Percentiles rank a stretch among this genome's conserved stretches.
Evolutionary conservation across 2,797 vertebrate genomes (phyloP).

Genomic region (Urosaurus nigricauda): DNA sequence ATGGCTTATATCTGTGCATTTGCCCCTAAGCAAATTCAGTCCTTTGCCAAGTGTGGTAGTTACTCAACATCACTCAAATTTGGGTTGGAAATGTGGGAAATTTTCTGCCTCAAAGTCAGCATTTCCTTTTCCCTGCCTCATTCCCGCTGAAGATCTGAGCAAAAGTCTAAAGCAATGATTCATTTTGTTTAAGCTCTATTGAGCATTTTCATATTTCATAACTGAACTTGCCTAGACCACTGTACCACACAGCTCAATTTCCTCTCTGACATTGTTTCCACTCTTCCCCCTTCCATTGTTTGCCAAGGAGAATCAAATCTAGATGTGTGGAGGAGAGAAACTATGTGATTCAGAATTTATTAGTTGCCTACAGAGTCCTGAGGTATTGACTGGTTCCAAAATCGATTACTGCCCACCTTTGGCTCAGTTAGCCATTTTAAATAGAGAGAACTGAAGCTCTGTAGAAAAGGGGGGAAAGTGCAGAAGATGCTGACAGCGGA

Average conservation of each 20-base stretch:
- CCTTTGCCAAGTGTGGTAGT: background rate
- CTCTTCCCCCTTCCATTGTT: constrained; percentile 44
- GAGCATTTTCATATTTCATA: constrained; percentile 18
- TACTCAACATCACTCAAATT: background rate
- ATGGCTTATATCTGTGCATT: too few species aligned
- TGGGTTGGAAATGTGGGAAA: background rate
- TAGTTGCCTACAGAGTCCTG: constrained; percentile 50
- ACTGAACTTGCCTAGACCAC: background rate
- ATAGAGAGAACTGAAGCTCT: constrained; percentile 55
- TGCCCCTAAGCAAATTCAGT: too few species aligned
- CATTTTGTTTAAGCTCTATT: background rate
- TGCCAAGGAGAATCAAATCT: constrained; percentile 13
- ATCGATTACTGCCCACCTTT: constrained; percentile 55
- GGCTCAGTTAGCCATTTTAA: constrained; percentile 59
- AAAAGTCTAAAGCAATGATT: background rate
- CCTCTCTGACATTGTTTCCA: constrained; percentile 36
- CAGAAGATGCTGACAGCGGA: constrained; percentile 34
- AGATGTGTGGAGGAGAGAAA: constrained; percentile 43
- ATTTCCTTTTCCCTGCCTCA: background rate
- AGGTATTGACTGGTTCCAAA: constrained; percentile 64
- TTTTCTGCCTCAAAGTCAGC: background rate
- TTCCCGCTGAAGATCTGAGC: background rate
- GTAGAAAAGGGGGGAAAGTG: background rate
- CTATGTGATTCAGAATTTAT: constrained; percentile 56
- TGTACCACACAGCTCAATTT: constrained; percentile 31